phyloP scores from a whole-genome alignment of 1,140 invertebrate genomes.

The Sycophila sp. region DNA sequence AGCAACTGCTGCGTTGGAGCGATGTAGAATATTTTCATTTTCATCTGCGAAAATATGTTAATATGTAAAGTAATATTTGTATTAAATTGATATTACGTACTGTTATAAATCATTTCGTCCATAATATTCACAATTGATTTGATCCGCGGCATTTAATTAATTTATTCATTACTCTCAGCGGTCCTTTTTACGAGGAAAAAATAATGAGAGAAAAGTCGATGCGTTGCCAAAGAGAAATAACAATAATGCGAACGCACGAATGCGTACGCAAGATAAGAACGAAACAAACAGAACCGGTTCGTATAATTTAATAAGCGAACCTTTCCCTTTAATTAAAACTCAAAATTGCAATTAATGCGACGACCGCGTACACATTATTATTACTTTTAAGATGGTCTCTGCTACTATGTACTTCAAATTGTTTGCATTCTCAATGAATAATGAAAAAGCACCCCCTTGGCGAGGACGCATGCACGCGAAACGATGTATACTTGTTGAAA shows the following conservation, averaged over 20 bases:
- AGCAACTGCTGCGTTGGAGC: slow-evolving; percentile 39
- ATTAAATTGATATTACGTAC: too few relatives aligned
- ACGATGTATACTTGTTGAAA: too few relatives aligned
- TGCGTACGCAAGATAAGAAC: neutral
- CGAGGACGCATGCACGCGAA: neutral
- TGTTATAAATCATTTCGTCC: too few relatives aligned
- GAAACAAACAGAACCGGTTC: neutral
- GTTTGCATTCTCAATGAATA: too few relatives aligned
- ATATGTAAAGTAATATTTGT: too few relatives aligned
- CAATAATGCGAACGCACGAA: too few relatives aligned
- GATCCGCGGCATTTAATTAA: neutral
- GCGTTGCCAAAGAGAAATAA: slow-evolving; percentile 45
- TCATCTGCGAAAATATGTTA: slow-evolving; percentile 49
- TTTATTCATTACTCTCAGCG: neutral
- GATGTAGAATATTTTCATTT: slow-evolving; percentile 48
- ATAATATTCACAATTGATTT: too few relatives aligned
- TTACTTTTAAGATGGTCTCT: too few relatives aligned
- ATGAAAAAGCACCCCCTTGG: too few relatives aligned
- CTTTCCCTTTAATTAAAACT: slow-evolving; percentile 12
- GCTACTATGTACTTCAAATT: too few relatives aligned
- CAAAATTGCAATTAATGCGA: neutral
- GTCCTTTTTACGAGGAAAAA: slow-evolving; percentile 4
- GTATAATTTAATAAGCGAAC: neutral
- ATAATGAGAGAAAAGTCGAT: slow-evolving; percentile 29
- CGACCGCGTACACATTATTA: too few relatives aligned